Evolutionary conservation across 2,113 vertebrate species (phyloP).

Genomic region (Heterocephalus glaber): DNA sequence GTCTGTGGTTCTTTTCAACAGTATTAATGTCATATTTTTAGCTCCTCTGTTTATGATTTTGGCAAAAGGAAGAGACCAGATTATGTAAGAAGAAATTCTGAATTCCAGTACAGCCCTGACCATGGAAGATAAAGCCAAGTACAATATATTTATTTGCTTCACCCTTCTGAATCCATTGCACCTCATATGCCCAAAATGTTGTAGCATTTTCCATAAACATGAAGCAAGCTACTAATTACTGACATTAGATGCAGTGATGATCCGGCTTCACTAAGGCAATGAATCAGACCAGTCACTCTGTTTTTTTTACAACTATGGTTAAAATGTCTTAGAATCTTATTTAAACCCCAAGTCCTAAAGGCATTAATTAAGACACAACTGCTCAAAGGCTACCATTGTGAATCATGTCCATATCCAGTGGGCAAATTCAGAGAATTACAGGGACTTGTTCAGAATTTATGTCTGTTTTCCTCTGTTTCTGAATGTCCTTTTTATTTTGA

Average conservation of each 20-base stretch:
- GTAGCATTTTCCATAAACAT: conserved; percentile 77
- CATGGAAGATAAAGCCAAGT: conserved; percentile 31
- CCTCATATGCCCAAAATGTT: conserved; percentile 21
- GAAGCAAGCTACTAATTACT: conserved; percentile 76
- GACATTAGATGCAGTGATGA: conserved; percentile 64
- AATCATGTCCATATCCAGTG: conserved; percentile 58
- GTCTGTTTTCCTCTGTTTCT: conserved; percentile 66
- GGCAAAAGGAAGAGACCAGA: conserved; percentile 52
- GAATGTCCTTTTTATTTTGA: conserved; percentile 69
- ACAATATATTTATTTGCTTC: conserved; percentile 66
- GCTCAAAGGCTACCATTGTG: conserved; percentile 68
- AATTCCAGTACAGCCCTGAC: conserved; percentile 65
- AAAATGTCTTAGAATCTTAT: conserved; percentile 67
- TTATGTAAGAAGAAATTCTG: conserved; percentile 72
- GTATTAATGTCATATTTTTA: conserved; percentile 72
- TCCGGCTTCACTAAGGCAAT: conserved; percentile 40
- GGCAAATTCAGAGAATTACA: conserved; percentile 65
- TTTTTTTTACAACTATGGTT: conserved; percentile 64
- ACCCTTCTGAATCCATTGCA: background rate
- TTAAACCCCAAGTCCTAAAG: conserved; percentile 62
- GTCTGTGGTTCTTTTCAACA: conserved; percentile 55
- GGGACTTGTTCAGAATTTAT: conserved; percentile 60
- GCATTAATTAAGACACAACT: conserved; percentile 71
- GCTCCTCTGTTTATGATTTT: conserved; percentile 77
- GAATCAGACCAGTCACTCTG: conserved; percentile 62